phyloP scores from a whole-genome alignment of 2,113 vertebrate species.

The Rhombomys opimus region DNA sequence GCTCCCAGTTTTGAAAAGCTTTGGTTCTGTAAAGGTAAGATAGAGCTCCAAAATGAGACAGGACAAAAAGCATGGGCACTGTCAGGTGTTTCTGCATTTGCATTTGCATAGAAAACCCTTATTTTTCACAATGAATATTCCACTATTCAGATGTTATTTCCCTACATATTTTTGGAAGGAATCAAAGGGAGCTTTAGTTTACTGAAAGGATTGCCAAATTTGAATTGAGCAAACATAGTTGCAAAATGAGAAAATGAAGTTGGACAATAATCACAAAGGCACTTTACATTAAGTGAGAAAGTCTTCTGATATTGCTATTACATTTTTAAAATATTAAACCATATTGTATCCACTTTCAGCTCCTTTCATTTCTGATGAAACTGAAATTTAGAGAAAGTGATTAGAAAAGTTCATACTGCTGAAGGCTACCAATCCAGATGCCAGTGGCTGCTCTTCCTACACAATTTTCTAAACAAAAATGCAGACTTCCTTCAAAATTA shows the following conservation, averaged over 20 bases:
- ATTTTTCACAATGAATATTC: slow-evolving; percentile 45
- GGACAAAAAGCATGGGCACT: neutral
- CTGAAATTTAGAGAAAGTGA: slow-evolving; percentile 8
- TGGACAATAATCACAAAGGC: neutral
- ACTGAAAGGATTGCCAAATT: neutral
- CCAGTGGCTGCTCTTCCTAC: neutral
- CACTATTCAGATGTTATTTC: neutral
- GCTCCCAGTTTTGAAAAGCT: slow-evolving; percentile 6
- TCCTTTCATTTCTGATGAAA: slow-evolving; percentile 37
- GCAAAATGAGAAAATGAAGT: slow-evolving; percentile 19
- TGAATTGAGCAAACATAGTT: neutral
- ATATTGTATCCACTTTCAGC: neutral
- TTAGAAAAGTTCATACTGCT: neutral
- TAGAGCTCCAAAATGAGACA: neutral
- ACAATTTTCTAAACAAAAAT: neutral
- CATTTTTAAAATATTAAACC: neutral
- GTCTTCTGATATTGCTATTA: neutral
- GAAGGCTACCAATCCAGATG: neutral
- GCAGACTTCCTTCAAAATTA: neutral
- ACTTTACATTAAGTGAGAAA: neutral
- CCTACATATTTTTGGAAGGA: neutral
- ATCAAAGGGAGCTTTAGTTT: neutral
- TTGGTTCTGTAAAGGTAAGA: neutral
- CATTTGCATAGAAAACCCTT: neutral
- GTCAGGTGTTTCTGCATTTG: neutral